Evolutionary conservation across 2,797 vertebrate species (phyloP), one percentile per base, ranked within the genome.

Genomic region (Acrossocheilus fasciatus): DNA sequence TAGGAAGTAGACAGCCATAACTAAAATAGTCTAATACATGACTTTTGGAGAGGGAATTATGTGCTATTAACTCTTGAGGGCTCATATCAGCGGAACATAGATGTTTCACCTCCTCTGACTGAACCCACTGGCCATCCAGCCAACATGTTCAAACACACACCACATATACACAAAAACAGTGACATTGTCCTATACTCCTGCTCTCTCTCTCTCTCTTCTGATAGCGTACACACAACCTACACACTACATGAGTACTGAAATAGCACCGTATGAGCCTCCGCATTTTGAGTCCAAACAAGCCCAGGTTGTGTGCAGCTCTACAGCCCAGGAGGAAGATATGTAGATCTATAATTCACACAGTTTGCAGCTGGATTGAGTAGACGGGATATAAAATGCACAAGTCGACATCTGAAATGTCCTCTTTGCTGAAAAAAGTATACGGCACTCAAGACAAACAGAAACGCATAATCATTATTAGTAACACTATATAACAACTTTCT

Each of bases 261-360:
- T 70, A 76, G n/a, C 39, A 23, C 41, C 14, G 9, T 17, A 78
- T 36, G 36, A 68, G 47, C 26, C 62, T 62, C 45, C 15, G 20
- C 70, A 57, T 81, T 84, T 30, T 81, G 41, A 77, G 66, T 75
- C 75, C 76, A 66, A 84, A 76, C 66, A 62, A 59, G 45, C 30
- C 2, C 18, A 85, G 26, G 43, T 75, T 79, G 70, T 83, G 52
- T 7, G 39, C 72, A 72, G 81, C 52, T 43, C 43, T 43, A 2
- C 43, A 79, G 76, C 66, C 77, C 45, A 78, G 41, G 39, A 83
- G 26, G 39, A 39, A 68, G 62, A 81, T 75, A 59, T 50, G 87
- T 74, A 72, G 26, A 87, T 88, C 79, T 88, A 84, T 87, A 88
- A 88, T 78, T 84, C n/a, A 81, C 70, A 87, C 36, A 66, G 82